Conservation (phyloP, 2,113 vertebrate genomes). For the Myotis yumanensis region DNA sequence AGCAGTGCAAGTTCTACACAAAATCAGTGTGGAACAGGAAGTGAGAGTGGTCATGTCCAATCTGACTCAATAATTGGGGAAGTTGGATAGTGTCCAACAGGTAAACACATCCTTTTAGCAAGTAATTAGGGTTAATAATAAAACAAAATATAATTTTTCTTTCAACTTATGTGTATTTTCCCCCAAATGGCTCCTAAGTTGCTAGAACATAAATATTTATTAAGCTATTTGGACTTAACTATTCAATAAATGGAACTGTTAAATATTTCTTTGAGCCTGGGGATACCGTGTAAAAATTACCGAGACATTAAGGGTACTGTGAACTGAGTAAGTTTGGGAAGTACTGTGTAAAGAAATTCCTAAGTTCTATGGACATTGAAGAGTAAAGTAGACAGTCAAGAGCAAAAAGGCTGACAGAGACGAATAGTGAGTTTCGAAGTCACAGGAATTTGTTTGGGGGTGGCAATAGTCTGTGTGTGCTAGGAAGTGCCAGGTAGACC, state of each 20-base stretch:
- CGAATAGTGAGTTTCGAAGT: background rate
- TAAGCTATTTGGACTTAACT: constrained; percentile 15
- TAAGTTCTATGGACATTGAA: background rate
- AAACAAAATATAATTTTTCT: background rate
- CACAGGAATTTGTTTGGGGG: background rate
- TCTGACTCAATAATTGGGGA: background rate
- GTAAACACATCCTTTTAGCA: background rate
- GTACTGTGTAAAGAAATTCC: background rate
- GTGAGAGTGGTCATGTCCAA: too few relatives aligned
- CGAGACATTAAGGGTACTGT: background rate
- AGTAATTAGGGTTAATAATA: background rate
- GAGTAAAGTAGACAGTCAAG: background rate
- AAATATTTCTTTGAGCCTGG: background rate
- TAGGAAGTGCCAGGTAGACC: background rate
- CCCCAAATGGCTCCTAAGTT: background rate
- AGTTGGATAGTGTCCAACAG: background rate
- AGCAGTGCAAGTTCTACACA: background rate
- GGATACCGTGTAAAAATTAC: background rate
- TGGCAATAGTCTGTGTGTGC: background rate
- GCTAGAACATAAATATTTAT: constrained; percentile 4
- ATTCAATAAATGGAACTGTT: background rate
- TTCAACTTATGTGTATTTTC: background rate
- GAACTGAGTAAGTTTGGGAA: background rate
- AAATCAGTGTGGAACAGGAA: background rate
- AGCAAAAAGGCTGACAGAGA: background rate